Percentiles rank a stretch among this genome's conserved stretches.
Conservation (phyloP, 2,888 invertebrate genomes). For the Sarcophaga variegata region DNA sequence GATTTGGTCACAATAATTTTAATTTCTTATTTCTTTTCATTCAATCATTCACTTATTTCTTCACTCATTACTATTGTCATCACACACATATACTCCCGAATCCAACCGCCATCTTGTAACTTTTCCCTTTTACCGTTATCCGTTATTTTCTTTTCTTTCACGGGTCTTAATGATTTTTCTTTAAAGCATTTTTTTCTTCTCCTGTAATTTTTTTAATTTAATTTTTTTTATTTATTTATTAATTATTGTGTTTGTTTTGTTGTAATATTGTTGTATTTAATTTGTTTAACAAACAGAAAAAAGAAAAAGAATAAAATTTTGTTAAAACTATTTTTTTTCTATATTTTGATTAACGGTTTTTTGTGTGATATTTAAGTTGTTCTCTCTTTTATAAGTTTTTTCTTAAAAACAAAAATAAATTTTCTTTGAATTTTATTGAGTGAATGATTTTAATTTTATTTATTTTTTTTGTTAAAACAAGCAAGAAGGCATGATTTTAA, state of each 20-base stretch:
- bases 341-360: slow-evolving; percentile 47
- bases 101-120: background rate
- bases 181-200: slow-evolving; percentile 24
- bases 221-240: background rate
- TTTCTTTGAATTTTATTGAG: slow-evolving; percentile 45
- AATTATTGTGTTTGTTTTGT: slow-evolving; percentile 38
- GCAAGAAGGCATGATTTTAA: slow-evolving; percentile 58
- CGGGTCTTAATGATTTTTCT: slow-evolving; percentile 60
- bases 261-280: slow-evolving; percentile 62
- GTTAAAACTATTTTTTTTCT: background rate
- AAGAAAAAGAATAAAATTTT: slow-evolving; percentile 1
- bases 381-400: slow-evolving; percentile 42
- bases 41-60: too few relatives aligned
- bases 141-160: background rate
- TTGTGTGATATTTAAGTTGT: slow-evolving; percentile 69
- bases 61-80: too few relatives aligned
- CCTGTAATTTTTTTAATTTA: background rate
- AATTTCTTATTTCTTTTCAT: too few relatives aligned
- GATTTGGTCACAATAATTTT: too few relatives aligned
- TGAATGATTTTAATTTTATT: slow-evolving; percentile 59
- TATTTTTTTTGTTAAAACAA: background rate
- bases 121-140: background rate
- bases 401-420: slow-evolving; percentile 28
- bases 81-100: background rate
- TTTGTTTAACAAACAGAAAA: slow-evolving; percentile 56